Percentiles rank a stretch among this genome's conserved stretches.
These are phyloP conservation scores for Apotomis capreana DNA, from an alignment of 2,888 invertebrate species.

Conservation along the genomic window DNA sequence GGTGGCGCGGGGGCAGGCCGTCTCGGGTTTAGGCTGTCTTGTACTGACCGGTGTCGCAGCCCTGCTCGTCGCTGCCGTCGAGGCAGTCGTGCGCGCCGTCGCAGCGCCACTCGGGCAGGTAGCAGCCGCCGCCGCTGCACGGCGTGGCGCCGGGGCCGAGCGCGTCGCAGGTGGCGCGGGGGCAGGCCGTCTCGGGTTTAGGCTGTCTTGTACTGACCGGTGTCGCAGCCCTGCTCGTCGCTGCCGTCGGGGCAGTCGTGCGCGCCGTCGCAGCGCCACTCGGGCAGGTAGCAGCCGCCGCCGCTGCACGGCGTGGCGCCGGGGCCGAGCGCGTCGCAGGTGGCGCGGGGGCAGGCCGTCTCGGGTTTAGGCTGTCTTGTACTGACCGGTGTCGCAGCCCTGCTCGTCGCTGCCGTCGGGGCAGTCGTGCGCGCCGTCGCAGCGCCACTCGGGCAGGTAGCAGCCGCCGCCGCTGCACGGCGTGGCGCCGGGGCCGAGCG, in stretches of 20 bases:
- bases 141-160: slow-evolving; percentile 55
- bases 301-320: slow-evolving; percentile 75
- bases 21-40: no score
- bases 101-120: slow-evolving; percentile 89
- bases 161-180: slow-evolving; percentile 66
- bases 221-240: slow-evolving; percentile 88
- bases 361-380: no score
- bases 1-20: slow-evolving; percentile 81
- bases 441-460: slow-evolving; percentile 88
- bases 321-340: slow-evolving; percentile 65
- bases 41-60: slow-evolving; percentile 83
- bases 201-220: no score
- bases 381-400: slow-evolving; percentile 83
- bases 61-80: slow-evolving; percentile 89
- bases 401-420: slow-evolving; percentile 90
- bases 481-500: slow-evolving; percentile 53
- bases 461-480: slow-evolving; percentile 86
- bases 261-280: slow-evolving; percentile 89
- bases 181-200: slow-evolving; percentile 89
- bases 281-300: slow-evolving; percentile 88
- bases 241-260: slow-evolving; percentile 90
- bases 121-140: slow-evolving; percentile 87
- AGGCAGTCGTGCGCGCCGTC: slow-evolving; percentile 89
- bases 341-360: slow-evolving; percentile 82
- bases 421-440: slow-evolving; percentile 89